A percentile compares a stretch with the other conserved stretches of the same genome.
Conservation (phyloP, 1,140 invertebrate species). For the Leguminivora glycinivorella region DNA sequence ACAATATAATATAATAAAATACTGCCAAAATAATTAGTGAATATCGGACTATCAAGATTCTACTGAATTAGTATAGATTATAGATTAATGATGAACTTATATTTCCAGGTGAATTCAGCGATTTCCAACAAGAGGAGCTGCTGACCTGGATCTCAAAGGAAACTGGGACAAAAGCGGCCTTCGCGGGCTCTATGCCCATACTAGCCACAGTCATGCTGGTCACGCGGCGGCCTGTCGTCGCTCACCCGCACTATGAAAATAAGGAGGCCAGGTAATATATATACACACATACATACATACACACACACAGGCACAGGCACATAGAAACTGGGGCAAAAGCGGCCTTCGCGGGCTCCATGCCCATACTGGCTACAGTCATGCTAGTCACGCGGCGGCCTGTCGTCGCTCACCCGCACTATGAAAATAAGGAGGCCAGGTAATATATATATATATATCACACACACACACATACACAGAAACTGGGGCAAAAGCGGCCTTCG, state of each 20-base stretch:
- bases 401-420: conserved; percentile 79
- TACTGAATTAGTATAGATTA: too few relatives aligned
- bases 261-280: conserved; percentile 81
- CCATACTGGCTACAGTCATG: background rate
- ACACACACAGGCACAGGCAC: too few relatives aligned
- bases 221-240: background rate
- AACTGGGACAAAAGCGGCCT: conserved; percentile 82
- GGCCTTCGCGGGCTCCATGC: too few relatives aligned
- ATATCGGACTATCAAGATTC: too few relatives aligned
- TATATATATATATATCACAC: too few relatives aligned
- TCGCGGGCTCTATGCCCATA: conserved; percentile 88
- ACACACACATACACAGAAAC: too few relatives aligned
- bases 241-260: conserved; percentile 83
- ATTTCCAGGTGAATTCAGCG: conserved; percentile 84
- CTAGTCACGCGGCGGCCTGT: background rate
- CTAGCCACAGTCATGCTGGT: conserved; percentile 13
- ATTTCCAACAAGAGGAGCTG: conserved; percentile 86
- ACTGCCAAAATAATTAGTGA: too few relatives aligned
- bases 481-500: too few relatives aligned
- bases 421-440: conserved; percentile 85
- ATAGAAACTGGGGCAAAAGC: too few relatives aligned
- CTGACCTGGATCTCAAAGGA: conserved; percentile 86
- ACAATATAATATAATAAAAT: too few relatives aligned
- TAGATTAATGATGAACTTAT: too few relatives aligned
- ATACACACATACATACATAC: too few relatives aligned